Base-by-base conservation (phyloP, 1,140 invertebrate genomes). In the Rhopalosiphum padi region DNA sequence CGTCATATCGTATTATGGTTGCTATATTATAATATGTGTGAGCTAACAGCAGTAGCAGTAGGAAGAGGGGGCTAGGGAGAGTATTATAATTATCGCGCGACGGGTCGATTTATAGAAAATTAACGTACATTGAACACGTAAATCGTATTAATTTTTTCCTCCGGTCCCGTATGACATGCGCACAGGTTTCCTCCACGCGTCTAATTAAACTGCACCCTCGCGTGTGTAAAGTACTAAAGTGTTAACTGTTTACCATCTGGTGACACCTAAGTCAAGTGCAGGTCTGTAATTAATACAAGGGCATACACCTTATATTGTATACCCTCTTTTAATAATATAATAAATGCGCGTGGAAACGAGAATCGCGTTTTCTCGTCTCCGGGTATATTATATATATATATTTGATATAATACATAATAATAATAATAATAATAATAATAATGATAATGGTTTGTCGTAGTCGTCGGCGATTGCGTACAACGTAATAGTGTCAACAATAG, bases 101-200 rank as follows among this genome's bases (percentile, higher is more conserved):
- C 48, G 48, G 48, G 46, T 89, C n/a, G 87, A 89, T 89, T 77
- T 77, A 89, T 89, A 89, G 48, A 89, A 89, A 89, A 89, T 89
- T 89, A 89, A 89, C 88, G 88, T 89, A 41, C 88, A 89, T 89
- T 89, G 88, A 89, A 89, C 88, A 89, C 88, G 51, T 89, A 37
- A 89, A 89, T 89, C 35, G 88, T 53, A 37, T 89, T 51, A 41
- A 41, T 89, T 25, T 37, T 37, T 37, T 37, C 25, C 53, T 53
- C 15, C 1, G 15, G 8, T 89, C 88, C 9, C 35, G 23, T 48
- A 18, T 51, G 86, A 22, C 86, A n/a, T n/a, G 18, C 46, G 30
- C 25, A n/a, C 30, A 46, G 82, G 22, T 8, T 43, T 25, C 25
- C 30, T 46, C 30, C 87, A 2, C 46, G 86, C 48, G 30, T 55